Evolutionary conservation across 2,113 vertebrate species (phyloP), one percentile per base, ranked within the genome.

Genomic region (Bubalus kerabau): DNA sequence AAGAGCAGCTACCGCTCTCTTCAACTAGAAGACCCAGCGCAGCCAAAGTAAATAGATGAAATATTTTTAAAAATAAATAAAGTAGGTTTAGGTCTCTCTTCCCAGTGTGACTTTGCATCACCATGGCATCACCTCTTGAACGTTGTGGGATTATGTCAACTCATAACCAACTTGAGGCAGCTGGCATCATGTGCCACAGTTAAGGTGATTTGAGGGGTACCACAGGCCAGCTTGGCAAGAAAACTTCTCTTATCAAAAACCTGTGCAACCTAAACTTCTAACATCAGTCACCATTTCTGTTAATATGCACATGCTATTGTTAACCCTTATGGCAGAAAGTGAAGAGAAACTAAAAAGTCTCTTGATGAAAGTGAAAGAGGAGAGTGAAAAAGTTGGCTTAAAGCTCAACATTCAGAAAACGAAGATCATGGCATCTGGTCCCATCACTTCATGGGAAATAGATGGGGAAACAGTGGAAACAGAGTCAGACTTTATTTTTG

Each of bases 1-100:
- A 40, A 0, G 11, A 74, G 71, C 21, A 2, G 36, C 21, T 3
- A 0, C 36, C 1, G 0, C 5, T 14, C 11, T 3, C 21, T 74
- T 43, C 36, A 43, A 24, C 36, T 12, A 24, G 71, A 40, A 24
- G 71, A 43, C 71, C 36, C 71, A 74, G 36, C 21, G 2, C 1
- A 74, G 11, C 71, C 71, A 24, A 36, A 7, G 3, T 14, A 43
- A 24, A 43, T 14, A 74, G 11, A 13, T 3, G 14, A 13, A 43
- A 3, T 24, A 13, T 24, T 74, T 40, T 24, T 40, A 13, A 36
- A 71, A 36, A 36, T 36, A 36, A 74, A 43, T 43, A n/a, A 59
- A 14, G 24, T 19, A 67, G 32, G 36, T 52, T n/a, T 56, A 6
- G 60, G 32, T 28, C 43, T 4, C 50, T 78, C 71, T 46, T 56